These are phyloP conservation scores for Aspidiotus destructor DNA, from an alignment of 2,888 invertebrate genomes.

Conservation along the genomic window DNA sequence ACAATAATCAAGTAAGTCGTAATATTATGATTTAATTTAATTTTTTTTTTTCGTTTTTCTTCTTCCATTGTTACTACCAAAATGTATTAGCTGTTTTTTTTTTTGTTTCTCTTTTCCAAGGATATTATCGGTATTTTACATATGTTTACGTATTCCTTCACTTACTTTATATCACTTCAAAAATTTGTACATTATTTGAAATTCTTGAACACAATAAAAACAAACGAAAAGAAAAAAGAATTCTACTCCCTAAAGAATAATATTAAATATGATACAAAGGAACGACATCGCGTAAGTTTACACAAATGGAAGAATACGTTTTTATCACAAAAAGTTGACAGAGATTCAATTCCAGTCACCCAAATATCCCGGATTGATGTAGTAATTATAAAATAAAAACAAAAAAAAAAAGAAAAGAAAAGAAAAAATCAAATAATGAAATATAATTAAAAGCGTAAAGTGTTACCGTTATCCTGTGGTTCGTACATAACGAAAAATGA, in stretches of 20 bases:
- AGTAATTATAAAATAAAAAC: neutral
- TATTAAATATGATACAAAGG: slow-evolving; percentile 25
- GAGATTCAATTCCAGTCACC: slow-evolving; percentile 32
- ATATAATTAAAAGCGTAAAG: neutral
- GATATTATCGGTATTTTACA: slow-evolving; percentile 1
- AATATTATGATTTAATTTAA: neutral
- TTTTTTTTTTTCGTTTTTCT: neutral
- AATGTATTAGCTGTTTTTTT: neutral
- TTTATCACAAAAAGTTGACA: slow-evolving; percentile 31
- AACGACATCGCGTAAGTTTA: slow-evolving; percentile 30
- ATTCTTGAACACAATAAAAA: slow-evolving; percentile 25
- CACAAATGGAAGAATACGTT: slow-evolving; percentile 29
- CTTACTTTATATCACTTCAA: slow-evolving; percentile 29
- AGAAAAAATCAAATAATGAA: neutral
- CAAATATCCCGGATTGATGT: neutral
- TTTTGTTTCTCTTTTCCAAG: neutral
- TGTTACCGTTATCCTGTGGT: neutral
- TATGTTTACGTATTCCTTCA: neutral
- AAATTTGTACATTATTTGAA: slow-evolving; percentile 31
- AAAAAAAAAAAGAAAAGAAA: neutral
- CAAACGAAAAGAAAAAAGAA: slow-evolving; percentile 21
- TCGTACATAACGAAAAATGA: neutral
- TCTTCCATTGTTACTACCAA: neutral
- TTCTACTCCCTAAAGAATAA: slow-evolving; percentile 23
- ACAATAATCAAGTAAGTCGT: slow-evolving; percentile 1